These are phyloP conservation scores for Neomorphus geoffroyi DNA, from an alignment of 2,797 vertebrate genomes.

Conservation along the genomic window DNA sequence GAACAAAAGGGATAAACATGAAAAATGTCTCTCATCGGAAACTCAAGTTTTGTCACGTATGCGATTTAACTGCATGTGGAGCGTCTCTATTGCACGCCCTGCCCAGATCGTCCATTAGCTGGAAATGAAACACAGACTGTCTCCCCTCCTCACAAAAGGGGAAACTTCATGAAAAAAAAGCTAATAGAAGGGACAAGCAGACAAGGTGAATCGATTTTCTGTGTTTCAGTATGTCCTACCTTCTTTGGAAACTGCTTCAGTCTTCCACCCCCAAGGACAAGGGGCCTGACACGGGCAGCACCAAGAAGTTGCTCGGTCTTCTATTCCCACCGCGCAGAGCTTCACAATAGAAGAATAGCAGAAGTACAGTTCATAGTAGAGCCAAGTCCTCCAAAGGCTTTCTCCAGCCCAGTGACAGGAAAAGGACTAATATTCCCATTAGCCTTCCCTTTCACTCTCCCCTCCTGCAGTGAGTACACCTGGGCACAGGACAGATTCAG, in stretches of 20 bases:
- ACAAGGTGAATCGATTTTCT: not conserved
- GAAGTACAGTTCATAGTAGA: not conserved
- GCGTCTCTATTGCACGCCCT: not conserved
- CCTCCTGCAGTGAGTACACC: not conserved
- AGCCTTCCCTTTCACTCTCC: not conserved
- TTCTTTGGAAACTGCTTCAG: not conserved
- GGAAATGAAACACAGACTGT: not conserved
- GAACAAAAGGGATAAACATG: not conserved
- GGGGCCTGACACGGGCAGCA: not conserved
- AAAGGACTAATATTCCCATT: not conserved
- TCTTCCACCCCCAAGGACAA: not conserved
- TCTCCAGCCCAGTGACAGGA: not conserved
- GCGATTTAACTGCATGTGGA: not conserved
- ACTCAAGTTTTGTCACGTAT: not conserved
- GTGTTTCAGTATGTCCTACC: not conserved
- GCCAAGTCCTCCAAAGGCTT: not conserved
- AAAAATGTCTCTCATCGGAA: not conserved
- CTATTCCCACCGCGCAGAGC: not conserved
- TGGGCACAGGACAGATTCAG: not conserved
- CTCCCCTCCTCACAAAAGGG: not conserved
- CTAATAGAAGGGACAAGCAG: not conserved
- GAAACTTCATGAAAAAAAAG: not conserved
- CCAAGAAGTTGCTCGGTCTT: not conserved
- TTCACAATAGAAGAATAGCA: not conserved
- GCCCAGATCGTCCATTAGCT: not conserved